phyloP scores from a whole-genome alignment of 2,113 vertebrate genomes.

The Suricata suricatta region DNA sequence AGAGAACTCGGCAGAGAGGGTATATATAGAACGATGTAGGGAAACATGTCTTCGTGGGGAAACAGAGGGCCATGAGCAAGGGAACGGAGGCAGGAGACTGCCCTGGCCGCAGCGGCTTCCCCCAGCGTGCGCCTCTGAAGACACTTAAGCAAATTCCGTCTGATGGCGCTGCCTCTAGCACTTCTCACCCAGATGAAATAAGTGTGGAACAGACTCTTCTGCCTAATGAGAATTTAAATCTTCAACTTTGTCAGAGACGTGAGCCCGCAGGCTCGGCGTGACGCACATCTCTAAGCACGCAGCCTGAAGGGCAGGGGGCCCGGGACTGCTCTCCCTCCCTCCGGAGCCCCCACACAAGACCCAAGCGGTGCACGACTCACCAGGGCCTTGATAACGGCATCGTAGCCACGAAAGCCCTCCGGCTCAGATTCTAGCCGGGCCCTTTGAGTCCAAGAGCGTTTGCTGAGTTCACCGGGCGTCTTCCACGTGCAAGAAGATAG shows the following conservation, averaged over 20 bases:
- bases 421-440: background rate
- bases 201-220: constrained; percentile 8
- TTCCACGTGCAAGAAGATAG: background rate
- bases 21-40: background rate
- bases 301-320: background rate
- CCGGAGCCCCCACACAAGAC: accelerated
- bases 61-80: background rate
- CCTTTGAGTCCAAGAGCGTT: background rate
- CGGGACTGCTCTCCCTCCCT: background rate
- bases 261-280: background rate
- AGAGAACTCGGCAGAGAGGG: background rate
- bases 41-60: background rate
- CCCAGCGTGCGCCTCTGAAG: background rate
- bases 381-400: accelerated
- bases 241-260: background rate
- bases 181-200: background rate
- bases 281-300: background rate
- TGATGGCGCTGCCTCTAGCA: constrained; percentile 33
- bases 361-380: background rate
- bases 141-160: background rate
- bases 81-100: accelerated
- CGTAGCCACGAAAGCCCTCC: accelerated
- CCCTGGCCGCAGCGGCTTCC: background rate
- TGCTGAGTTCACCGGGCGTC: background rate
- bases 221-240: constrained; percentile 60